Conservation (phyloP, 2,888 invertebrate genomes). For the Clepsis dumicolana region DNA sequence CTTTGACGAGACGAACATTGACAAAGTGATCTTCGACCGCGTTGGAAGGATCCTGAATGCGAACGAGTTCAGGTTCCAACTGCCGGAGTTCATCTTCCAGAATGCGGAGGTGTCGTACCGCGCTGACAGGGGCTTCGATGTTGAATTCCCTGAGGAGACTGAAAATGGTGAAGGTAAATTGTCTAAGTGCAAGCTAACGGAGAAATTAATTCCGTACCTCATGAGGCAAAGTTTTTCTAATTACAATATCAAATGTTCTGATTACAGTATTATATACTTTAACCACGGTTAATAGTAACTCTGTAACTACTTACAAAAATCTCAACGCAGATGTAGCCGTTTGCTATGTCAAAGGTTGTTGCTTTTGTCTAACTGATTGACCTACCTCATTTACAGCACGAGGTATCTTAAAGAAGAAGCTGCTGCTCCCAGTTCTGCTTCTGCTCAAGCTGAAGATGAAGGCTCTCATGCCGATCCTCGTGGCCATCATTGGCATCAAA, state of each 20-base stretch:
- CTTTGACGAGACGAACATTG: constrained; percentile 87
- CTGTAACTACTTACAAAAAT: too few relatives aligned
- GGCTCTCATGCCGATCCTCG: constrained; percentile 93
- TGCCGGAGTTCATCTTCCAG: constrained; percentile 91
- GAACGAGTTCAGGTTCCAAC: constrained; percentile 90
- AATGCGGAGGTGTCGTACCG: constrained; percentile 89
- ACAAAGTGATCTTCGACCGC: constrained; percentile 91
- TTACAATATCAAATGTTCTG: too few relatives aligned
- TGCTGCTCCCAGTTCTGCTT: constrained; percentile 91
- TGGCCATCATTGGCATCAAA: constrained; percentile 92
- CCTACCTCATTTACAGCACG: constrained; percentile 85
- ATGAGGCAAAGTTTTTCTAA: too few relatives aligned
- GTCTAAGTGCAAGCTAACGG: too few relatives aligned
- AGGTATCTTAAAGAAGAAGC: constrained; percentile 93
- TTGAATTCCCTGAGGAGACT: constrained; percentile 85
- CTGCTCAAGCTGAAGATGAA: constrained; percentile 94
- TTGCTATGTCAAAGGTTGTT: not conserved
- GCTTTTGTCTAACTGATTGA: not conserved
- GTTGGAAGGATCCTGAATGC: constrained; percentile 89
- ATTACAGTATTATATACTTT: too few relatives aligned
- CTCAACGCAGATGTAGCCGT: not conserved
- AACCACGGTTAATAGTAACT: too few relatives aligned
- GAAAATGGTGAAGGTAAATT: constrained; percentile 85
- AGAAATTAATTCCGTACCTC: too few relatives aligned
- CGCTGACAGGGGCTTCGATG: constrained; percentile 88